A percentile compares a stretch with the other conserved stretches of the same genome.
phyloP scores from a whole-genome alignment of 2,113 vertebrate genomes.

The Seriola rivoliana region DNA sequence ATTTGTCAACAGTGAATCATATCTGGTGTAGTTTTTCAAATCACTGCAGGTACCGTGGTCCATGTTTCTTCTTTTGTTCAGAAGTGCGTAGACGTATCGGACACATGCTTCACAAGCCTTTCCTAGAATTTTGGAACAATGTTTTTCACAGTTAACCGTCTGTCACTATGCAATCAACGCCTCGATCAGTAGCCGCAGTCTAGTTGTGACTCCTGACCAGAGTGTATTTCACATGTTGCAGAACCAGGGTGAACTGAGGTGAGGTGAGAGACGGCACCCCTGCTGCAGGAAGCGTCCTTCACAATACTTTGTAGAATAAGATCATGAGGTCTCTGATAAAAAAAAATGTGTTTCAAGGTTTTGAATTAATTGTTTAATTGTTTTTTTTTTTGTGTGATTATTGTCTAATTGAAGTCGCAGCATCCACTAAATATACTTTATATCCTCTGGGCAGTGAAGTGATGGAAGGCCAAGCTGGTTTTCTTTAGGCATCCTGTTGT shows the following conservation, averaged over 20 bases:
- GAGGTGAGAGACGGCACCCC: conserved; percentile 25
- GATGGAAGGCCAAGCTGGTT: not conserved
- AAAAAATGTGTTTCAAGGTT: conserved; percentile 3
- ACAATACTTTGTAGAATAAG: not conserved
- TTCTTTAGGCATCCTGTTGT: conserved; percentile 14
- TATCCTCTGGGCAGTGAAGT: conserved; percentile 9
- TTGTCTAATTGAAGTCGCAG: not conserved
- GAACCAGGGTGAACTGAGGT: conserved; percentile 23
- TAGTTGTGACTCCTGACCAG: not conserved
- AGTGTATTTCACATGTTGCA: conserved; percentile 24
- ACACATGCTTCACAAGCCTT: not conserved
- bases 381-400: not conserved
- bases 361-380: not conserved
- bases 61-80: not conserved
- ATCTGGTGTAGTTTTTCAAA: not conserved
- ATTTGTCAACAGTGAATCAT: not conserved
- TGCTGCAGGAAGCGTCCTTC: conserved; percentile 10
- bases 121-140: not conserved
- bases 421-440: conserved; percentile 11
- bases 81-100: not conserved
- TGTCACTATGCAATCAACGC: conserved; percentile 5
- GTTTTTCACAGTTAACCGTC: conserved; percentile 1
- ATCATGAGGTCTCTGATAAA: conserved; percentile 10
- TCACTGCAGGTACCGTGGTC: not conserved
- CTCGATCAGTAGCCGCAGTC: not conserved